These are phyloP conservation scores for Sesamia nonagrioides DNA, from an alignment of 1,140 invertebrate genomes.

Conservation along the genomic window DNA sequence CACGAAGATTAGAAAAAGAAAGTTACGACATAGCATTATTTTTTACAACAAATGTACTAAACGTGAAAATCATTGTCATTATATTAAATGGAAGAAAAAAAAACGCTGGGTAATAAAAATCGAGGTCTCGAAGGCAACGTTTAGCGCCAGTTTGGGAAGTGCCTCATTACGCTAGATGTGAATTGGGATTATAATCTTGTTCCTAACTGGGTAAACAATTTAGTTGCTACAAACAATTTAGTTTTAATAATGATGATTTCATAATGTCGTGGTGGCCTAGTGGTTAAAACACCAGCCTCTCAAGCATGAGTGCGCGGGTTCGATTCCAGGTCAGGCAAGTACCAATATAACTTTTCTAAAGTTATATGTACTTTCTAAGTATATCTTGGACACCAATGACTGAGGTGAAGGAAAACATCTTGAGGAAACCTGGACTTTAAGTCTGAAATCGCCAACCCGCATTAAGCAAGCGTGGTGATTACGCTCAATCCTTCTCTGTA, in stretches of 20 bases:
- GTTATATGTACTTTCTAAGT: no score
- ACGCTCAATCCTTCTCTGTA: no score
- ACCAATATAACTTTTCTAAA: no score
- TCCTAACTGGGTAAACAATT: background rate
- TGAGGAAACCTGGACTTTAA: no score
- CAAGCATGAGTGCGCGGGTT: no score
- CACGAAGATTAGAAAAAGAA: constrained; percentile 29
- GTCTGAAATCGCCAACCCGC: no score
- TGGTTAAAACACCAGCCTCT: no score
- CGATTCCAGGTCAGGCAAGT: no score
- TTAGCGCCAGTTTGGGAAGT: constrained; percentile 20
- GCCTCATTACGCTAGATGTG: constrained; percentile 25
- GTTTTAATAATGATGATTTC: background rate
- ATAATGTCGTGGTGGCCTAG: no score
- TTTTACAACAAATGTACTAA: constrained; percentile 16
- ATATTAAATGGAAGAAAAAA: background rate
- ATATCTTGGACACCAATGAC: no score
- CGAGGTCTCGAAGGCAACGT: constrained; percentile 25
- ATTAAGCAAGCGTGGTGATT: no score
- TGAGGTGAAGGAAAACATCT: no score
- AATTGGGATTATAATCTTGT: constrained; percentile 9
- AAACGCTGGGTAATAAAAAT: constrained; percentile 22
- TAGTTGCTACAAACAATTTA: background rate
- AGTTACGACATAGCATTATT: constrained; percentile 19
- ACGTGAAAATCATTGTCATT: constrained; percentile 15